A percentile compares a stretch with the other conserved stretches of the same genome.
These are phyloP conservation scores for Arvicanthis niloticus DNA, from an alignment of 2,113 vertebrate species.

Conservation along the genomic window DNA sequence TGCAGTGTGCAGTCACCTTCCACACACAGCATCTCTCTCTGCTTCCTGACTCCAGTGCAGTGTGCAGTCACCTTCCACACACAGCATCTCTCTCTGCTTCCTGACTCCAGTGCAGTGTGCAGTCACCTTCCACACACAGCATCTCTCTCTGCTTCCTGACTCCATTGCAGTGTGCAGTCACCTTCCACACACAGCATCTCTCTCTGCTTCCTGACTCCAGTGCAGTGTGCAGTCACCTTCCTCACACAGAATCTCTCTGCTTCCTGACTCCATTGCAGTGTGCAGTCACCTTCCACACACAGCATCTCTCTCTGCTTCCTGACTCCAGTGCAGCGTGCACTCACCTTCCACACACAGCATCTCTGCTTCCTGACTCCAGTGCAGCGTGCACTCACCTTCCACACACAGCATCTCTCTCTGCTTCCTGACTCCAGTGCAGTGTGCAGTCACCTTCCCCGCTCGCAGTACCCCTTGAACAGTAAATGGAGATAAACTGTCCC, in stretches of 20 bases:
- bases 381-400: too few species aligned
- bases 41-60: neutral
- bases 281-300: too few species aligned
- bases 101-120: neutral
- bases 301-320: neutral
- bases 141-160: neutral
- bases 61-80: too few species aligned
- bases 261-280: too few species aligned
- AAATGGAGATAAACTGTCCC: too few species aligned
- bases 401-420: neutral
- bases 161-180: too few species aligned
- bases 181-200: neutral
- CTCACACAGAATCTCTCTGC: too few species aligned
- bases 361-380: neutral
- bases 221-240: neutral
- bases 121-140: neutral
- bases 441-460: neutral
- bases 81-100: neutral
- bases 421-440: neutral
- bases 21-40: neutral
- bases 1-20: neutral
- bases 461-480: accelerated
- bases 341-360: neutral
- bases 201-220: too few species aligned
- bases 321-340: neutral